These are phyloP conservation scores for Camponotus pennsylvanicus DNA, from an alignment of 1,140 invertebrate species.

Conservation along the genomic window DNA sequence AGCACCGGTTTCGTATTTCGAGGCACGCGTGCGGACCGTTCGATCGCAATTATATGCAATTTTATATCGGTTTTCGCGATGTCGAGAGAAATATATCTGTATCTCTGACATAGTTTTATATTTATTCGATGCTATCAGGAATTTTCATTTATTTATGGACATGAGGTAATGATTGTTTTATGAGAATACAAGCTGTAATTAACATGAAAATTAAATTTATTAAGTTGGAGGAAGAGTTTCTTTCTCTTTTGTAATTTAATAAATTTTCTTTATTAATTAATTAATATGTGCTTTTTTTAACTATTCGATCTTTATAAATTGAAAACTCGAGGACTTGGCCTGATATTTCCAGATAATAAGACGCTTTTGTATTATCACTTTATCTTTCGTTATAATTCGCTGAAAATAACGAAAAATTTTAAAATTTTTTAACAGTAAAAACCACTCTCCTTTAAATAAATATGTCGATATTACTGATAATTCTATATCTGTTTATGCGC, in stretches of 20 bases:
- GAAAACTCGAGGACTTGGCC: neutral
- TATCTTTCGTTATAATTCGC: neutral
- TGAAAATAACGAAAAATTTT: neutral
- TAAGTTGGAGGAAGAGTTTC: neutral
- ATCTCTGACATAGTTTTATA: neutral
- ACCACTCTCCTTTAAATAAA: neutral
- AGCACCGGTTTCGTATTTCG: neutral
- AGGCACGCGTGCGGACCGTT: neutral
- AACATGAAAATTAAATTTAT: neutral
- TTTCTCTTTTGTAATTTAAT: neutral
- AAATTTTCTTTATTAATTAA: neutral
- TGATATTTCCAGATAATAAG: neutral
- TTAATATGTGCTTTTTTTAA: neutral
- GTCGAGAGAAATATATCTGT: neutral
- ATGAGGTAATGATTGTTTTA: neutral
- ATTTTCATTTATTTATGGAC: neutral
- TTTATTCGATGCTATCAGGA: neutral
- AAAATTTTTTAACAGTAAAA: neutral
- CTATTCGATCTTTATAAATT: conserved; percentile 1
- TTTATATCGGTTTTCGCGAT: neutral
- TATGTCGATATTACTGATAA: neutral
- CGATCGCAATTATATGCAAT: neutral
- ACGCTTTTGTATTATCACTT: neutral
- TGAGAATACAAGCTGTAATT: neutral
- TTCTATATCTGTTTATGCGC: neutral